Conservation (phyloP, 2,888 invertebrate genomes). For the Caenorhabditis imperialis region DNA sequence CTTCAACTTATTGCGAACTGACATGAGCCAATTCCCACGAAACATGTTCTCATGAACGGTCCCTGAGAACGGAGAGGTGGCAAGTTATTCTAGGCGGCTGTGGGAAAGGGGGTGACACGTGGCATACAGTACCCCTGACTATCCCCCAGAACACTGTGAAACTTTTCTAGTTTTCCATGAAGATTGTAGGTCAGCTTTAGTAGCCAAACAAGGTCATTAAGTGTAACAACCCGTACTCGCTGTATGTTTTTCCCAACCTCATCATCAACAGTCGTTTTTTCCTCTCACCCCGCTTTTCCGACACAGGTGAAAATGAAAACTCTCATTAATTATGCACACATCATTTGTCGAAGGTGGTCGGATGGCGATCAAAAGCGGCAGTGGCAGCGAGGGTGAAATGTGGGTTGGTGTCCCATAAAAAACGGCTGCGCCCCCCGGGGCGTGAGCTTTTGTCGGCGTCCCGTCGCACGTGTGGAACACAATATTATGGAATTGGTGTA, state of each 20-base stretch:
- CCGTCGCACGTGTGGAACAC: slow-evolving; percentile 8
- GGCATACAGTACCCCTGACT: too few relatives aligned
- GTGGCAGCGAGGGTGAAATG: slow-evolving; percentile 19
- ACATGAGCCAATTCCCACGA: too few relatives aligned
- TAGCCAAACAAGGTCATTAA: slow-evolving; percentile 22
- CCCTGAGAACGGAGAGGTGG: too few relatives aligned
- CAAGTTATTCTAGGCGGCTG: slow-evolving; percentile 1
- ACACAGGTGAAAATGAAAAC: slow-evolving; percentile 26
- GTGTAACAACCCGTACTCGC: slow-evolving; percentile 24
- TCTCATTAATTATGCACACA: slow-evolving; percentile 58
- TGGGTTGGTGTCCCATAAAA: slow-evolving; percentile 37
- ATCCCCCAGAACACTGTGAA: too few relatives aligned
- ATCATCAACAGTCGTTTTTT: slow-evolving; percentile 4
- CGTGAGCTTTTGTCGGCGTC: slow-evolving; percentile 8
- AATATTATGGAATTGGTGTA: not conserved
- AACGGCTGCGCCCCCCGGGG: slow-evolving; percentile 15
- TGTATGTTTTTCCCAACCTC: slow-evolving; percentile 34
- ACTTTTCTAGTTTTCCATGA: too few relatives aligned
- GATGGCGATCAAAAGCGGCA: slow-evolving; percentile 15
- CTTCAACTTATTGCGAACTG: too few relatives aligned
- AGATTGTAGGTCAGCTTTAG: not conserved
- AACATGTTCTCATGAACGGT: too few relatives aligned
- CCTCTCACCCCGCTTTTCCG: slow-evolving; percentile 4
- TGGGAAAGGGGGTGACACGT: not conserved
- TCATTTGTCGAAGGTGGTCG: slow-evolving; percentile 57